phyloP scores from a whole-genome alignment of 2,888 invertebrate species.

The Deroplatys truncata region DNA sequence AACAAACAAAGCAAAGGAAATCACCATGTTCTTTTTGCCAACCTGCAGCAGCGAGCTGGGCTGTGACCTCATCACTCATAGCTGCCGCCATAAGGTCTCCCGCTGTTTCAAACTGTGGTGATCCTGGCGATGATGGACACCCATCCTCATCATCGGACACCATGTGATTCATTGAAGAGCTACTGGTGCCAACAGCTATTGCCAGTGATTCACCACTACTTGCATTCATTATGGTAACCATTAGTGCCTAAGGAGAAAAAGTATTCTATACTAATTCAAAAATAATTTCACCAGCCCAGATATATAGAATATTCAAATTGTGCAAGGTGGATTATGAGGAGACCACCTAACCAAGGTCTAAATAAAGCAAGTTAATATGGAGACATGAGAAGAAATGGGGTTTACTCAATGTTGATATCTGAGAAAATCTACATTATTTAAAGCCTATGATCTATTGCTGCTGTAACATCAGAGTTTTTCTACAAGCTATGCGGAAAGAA shows the following conservation, averaged over 20 bases:
- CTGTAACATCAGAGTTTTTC: too few relatives aligned
- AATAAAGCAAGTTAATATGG: too few relatives aligned
- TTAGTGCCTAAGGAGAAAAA: slow-evolving; percentile 35
- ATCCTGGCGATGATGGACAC: slow-evolving; percentile 74
- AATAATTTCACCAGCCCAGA: background rate
- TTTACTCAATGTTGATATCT: too few relatives aligned
- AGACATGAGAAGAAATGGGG: too few relatives aligned
- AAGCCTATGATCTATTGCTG: too few relatives aligned
- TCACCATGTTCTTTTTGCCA: slow-evolving; percentile 51
- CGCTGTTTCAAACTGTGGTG: slow-evolving; percentile 70
- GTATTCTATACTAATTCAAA: background rate
- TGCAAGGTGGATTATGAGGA: background rate
- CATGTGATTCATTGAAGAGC: slow-evolving; percentile 38
- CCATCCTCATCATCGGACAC: slow-evolving; percentile 61
- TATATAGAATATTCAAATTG: background rate
- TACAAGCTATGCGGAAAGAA: too few relatives aligned
- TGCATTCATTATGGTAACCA: slow-evolving; percentile 46
- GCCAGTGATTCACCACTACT: slow-evolving; percentile 58
- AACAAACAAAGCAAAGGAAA: slow-evolving; percentile 36
- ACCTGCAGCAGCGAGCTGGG: slow-evolving; percentile 95
- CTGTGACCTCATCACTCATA: slow-evolving; percentile 91
- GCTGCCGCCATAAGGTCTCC: slow-evolving; percentile 79
- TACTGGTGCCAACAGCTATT: slow-evolving; percentile 52
- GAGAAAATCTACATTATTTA: too few relatives aligned
- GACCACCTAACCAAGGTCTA: too few relatives aligned